Evolutionary conservation across 2,888 invertebrate species (phyloP), one percentile per base, ranked within the genome.

Genomic region (Schrankia costaestrigalis): DNA sequence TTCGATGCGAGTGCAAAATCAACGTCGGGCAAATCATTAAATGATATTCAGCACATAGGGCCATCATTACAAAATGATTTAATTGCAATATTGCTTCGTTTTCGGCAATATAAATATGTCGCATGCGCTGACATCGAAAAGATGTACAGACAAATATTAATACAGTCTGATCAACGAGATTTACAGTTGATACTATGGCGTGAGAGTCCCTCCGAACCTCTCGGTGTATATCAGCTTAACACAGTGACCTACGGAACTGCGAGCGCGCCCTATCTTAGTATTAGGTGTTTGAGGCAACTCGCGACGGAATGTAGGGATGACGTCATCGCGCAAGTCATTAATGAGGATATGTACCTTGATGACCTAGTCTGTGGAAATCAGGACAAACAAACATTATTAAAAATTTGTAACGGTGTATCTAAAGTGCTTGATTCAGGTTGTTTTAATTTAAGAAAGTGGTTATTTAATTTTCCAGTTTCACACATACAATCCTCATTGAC

Each of bases 21-120:
- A 1, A 28, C 18, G 4, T 21, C 37, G 8, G 26, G 23, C 3
- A 28, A 31, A 19, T 38, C 34, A 2, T 28, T 41, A 11, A 41
- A 42, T 11, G 33, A 38, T 13, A 28, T 41, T n/a, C 43, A 39
- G 19, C 6, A 23, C 2, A 11, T 31, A 5, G 43, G 43, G 1
- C 39, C 36, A 10, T 5, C 34, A 7, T 11, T 39, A 17, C 38
- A 42, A 5, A 14, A 14, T 19, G 35, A 35, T 24, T n/a, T 36
- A 14, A 4, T 41, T 8, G 7, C 35, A 2, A 42, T 42, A 25
- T 13, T 42, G 1, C n/a, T 42, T 0, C 25, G 38, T 1, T 38
- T 38, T 31, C 15, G 42, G 7, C 31, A 38, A 19, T 11, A 29
- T 18, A 26, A 13, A 11, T 38, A 26, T 21, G 31, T 36, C 3